phyloP scores from a whole-genome alignment of 2,888 invertebrate species.

The Micropterix aruncella region DNA sequence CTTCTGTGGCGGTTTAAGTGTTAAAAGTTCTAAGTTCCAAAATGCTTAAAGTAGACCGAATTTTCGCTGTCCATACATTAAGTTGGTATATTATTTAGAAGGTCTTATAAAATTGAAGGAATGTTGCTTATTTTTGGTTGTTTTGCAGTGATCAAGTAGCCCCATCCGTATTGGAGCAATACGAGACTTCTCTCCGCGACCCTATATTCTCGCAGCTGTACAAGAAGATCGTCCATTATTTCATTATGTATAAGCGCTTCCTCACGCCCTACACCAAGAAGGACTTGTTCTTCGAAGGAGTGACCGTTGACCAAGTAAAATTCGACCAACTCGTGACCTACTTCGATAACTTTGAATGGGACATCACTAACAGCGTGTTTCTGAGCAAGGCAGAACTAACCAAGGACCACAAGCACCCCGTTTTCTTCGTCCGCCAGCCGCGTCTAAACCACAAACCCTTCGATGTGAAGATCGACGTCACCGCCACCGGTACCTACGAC shows the following conservation, averaged over 20 bases:
- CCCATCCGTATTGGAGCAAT: constrained; percentile 38
- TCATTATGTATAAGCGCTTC: constrained; percentile 31
- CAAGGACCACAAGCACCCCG: constrained; percentile 19
- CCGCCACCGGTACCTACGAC: constrained; percentile 28
- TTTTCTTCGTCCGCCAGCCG: constrained; percentile 36
- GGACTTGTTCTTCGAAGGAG: constrained; percentile 36
- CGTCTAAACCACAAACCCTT: constrained; percentile 48
- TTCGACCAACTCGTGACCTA: constrained; percentile 40
- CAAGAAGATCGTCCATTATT: constrained; percentile 33
- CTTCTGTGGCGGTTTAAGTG: no score
- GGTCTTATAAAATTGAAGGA: background rate
- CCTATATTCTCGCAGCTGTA: constrained; percentile 40
- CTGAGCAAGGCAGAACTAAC: constrained; percentile 7
- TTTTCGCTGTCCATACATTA: no score
- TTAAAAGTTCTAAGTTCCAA: no score
- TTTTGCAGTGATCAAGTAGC: constrained; percentile 17
- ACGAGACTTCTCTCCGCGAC: constrained; percentile 37
- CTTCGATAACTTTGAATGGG: constrained; percentile 39
- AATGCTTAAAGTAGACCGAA: no score
- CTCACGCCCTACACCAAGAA: constrained; percentile 38
- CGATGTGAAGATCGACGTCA: constrained; percentile 35
- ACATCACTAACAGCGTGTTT: constrained; percentile 29
- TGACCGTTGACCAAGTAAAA: constrained; percentile 35
- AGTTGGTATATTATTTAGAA: no score
- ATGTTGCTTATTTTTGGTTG: background rate